Conservation (phyloP, 2,888 invertebrate genomes). For the Orchestes rusci region DNA sequence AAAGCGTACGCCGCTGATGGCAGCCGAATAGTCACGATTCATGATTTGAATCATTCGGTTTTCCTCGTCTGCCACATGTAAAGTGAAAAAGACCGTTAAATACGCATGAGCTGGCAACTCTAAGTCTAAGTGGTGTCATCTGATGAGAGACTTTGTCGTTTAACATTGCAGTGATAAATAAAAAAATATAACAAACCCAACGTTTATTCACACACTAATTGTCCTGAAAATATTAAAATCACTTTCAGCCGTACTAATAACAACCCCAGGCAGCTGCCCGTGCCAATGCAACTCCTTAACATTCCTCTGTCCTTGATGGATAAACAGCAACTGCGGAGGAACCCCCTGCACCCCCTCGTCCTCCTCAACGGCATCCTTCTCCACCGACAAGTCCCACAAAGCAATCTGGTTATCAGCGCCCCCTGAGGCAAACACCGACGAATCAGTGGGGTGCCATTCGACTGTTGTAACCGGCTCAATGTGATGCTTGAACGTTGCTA, state of each 20-base stretch:
- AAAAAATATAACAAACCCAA: neutral
- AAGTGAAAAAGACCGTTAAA: no score
- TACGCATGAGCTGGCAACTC: no score
- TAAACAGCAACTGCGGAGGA: conserved; percentile 93
- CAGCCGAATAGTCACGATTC: no score
- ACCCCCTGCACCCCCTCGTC: conserved; percentile 59
- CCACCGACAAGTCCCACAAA: conserved; percentile 93
- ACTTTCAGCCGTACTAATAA: conserved; percentile 88
- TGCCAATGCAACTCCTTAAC: conserved; percentile 99
- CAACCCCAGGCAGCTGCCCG: conserved; percentile 85
- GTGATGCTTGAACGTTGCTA: conserved; percentile 95
- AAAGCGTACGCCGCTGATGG: no score
- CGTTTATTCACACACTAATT: conserved; percentile 71
- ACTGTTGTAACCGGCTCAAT: conserved; percentile 88
- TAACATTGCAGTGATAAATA: no score
- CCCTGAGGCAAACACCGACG: conserved; percentile 86
- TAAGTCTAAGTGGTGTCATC: no score
- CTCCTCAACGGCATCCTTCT: conserved; percentile 61
- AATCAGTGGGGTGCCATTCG: conserved; percentile 94
- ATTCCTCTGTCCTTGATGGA: conserved; percentile 96
- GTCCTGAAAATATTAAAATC: conserved; percentile 98
- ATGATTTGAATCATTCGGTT: no score
- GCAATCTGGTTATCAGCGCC: conserved; percentile 95
- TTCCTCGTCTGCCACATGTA: no score
- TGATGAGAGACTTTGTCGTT: no score